A percentile compares a stretch with the other conserved stretches of the same genome.
Evolutionary conservation across 2,888 invertebrate genomes (phyloP).

Genomic region (Biston stratarius): DNA sequence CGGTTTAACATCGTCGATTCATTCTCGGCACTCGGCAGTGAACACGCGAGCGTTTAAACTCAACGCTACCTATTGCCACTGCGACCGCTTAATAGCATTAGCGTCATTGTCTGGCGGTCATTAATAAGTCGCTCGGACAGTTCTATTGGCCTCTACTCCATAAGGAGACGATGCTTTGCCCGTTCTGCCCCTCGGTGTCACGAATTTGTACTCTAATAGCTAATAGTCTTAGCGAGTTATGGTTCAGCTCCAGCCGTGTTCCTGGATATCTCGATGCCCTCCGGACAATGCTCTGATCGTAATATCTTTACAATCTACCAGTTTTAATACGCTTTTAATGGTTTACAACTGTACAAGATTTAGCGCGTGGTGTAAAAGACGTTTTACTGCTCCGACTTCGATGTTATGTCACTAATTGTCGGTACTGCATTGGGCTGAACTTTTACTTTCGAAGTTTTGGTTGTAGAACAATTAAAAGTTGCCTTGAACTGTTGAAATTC

Average conservation of each 20-base stretch:
- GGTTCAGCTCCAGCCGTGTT: constrained; percentile 51
- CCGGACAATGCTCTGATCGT: constrained; percentile 38
- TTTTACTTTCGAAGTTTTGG: constrained; percentile 33
- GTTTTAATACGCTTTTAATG: constrained; percentile 42
- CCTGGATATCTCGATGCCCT: constrained; percentile 47
- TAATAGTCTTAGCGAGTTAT: constrained; percentile 55
- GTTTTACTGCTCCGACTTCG: constrained; percentile 31
- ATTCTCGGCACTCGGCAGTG: constrained; percentile 41
- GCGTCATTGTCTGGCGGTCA: constrained; percentile 78
- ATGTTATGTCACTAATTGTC: constrained; percentile 32
- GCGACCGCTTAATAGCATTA: constrained; percentile 80
- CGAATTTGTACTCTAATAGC: constrained; percentile 69
- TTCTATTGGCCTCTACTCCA: constrained; percentile 76
- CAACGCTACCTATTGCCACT: constrained; percentile 62
- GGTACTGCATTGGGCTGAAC: constrained; percentile 19
- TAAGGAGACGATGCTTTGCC: constrained; percentile 59
- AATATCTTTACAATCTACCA: constrained; percentile 39
- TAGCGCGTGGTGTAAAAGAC: constrained; percentile 34
- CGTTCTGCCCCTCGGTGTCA: constrained; percentile 67
- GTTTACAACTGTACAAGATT: constrained; percentile 31
- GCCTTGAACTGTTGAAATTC: constrained; percentile 26
- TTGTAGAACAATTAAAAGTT: constrained; percentile 30
- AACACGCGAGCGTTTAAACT: constrained; percentile 63
- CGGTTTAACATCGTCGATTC: constrained; percentile 43
- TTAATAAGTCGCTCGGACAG: constrained; percentile 80